Conservation (phyloP, 2,113 vertebrate genomes). For the Platysteira castanea region DNA sequence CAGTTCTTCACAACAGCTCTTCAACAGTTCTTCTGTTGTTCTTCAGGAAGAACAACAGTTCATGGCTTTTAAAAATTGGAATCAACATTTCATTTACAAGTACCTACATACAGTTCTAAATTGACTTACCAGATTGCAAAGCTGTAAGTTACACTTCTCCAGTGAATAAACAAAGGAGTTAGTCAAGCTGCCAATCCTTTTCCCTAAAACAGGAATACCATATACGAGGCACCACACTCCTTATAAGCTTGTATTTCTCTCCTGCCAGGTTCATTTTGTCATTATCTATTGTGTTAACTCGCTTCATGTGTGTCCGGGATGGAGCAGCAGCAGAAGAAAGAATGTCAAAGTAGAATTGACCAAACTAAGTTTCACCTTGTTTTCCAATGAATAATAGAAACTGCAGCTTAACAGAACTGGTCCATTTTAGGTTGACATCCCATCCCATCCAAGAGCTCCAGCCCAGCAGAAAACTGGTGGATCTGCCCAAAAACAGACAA, state of each 20-base stretch:
- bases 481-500: background rate
- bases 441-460: background rate
- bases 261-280: background rate
- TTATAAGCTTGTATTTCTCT: background rate
- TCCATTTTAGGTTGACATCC: background rate
- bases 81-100: background rate
- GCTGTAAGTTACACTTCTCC: background rate
- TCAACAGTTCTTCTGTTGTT: too few relatives aligned
- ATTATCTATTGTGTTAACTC: background rate
- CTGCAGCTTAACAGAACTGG: background rate
- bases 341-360: background rate
- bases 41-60: background rate
- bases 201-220: background rate
- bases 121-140: background rate
- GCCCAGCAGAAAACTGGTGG: background rate
- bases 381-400: background rate
- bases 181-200: background rate
- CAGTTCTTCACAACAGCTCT: too few relatives aligned
- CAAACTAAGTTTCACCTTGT: background rate
- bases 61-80: background rate
- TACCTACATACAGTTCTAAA: background rate
- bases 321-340: background rate
- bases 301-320: background rate
- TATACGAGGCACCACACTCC: background rate
- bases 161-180: background rate